phyloP scores from a whole-genome alignment of 2,797 vertebrate genomes.

The Limosa lapponica region DNA sequence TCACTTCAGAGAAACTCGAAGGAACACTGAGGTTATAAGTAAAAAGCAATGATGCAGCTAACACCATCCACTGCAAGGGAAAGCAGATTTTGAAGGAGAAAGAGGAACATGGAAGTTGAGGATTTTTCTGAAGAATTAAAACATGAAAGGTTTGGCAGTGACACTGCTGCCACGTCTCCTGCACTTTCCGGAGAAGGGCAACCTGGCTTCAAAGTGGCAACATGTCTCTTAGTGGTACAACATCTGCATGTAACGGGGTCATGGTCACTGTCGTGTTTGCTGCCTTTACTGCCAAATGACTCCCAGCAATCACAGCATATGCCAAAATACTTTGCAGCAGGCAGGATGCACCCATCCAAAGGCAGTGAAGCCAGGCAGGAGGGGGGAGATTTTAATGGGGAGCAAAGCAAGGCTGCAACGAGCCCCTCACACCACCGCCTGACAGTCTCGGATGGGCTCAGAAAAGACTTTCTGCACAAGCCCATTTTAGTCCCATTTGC shows the following conservation, averaged over 20 bases:
- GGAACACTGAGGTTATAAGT: not conserved
- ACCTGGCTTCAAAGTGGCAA: not conserved
- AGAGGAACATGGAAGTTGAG: not conserved
- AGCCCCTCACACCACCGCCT: not conserved
- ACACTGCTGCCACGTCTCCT: not conserved
- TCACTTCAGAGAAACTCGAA: constrained; percentile 5
- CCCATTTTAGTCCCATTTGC: too few species aligned
- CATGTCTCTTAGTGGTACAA: not conserved
- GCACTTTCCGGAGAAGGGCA: not conserved
- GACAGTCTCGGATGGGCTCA: not conserved
- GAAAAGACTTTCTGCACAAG: not conserved
- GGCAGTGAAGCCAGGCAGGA: rapidly evolving
- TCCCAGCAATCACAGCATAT: not conserved
- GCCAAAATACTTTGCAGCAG: not conserved
- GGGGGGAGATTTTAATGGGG: not conserved
- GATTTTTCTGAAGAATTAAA: not conserved
- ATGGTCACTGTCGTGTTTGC: not conserved
- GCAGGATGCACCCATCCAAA: not conserved
- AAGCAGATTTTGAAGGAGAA: not conserved
- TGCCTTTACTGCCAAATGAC: not conserved
- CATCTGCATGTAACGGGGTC: rapidly evolving
- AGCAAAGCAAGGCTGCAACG: not conserved
- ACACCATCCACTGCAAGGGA: not conserved
- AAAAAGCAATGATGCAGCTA: not conserved
- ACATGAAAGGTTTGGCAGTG: not conserved